These are phyloP conservation scores for Amphipoea oculea DNA, from an alignment of 2,888 invertebrate species.

Conservation along the genomic window DNA sequence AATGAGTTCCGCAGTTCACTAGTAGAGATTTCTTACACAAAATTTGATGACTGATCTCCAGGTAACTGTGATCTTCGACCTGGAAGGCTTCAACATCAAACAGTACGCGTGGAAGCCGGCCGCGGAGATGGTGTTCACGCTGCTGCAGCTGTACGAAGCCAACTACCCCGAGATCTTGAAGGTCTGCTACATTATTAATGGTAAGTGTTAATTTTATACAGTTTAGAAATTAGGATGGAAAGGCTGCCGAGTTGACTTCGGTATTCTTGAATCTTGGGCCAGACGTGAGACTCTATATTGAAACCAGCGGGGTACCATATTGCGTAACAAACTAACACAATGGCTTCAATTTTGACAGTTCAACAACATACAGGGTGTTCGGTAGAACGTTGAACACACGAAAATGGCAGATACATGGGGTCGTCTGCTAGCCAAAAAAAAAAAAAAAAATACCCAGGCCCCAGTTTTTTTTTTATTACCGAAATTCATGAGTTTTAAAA, in stretches of 20 bases:
- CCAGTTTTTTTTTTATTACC: no score
- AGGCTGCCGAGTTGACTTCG: no score
- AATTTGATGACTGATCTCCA: conserved; percentile 74
- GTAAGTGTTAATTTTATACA: conserved; percentile 82
- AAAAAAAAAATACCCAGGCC: no score
- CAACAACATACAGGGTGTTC: no score
- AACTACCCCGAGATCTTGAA: conserved; percentile 98
- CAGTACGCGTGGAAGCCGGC: conserved; percentile 97
- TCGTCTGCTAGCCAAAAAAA: no score
- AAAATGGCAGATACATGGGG: no score
- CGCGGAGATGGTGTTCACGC: conserved; percentile 94
- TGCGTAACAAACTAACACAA: background rate
- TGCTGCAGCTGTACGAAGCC: conserved; percentile 96
- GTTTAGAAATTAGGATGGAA: background rate
- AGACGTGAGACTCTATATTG: background rate
- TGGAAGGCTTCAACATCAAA: conserved; percentile 94
- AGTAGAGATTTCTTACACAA: background rate
- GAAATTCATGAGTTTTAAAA: no score
- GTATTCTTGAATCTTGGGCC: background rate
- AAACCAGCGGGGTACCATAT: background rate
- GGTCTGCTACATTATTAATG: conserved; percentile 96
- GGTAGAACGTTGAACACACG: no score
- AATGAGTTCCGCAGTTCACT: background rate
- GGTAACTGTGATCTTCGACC: conserved; percentile 93
- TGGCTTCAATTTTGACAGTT: no score